Evolutionary conservation across 1,140 invertebrate species (phyloP).

Genomic region (Laupala kohalensis): DNA sequence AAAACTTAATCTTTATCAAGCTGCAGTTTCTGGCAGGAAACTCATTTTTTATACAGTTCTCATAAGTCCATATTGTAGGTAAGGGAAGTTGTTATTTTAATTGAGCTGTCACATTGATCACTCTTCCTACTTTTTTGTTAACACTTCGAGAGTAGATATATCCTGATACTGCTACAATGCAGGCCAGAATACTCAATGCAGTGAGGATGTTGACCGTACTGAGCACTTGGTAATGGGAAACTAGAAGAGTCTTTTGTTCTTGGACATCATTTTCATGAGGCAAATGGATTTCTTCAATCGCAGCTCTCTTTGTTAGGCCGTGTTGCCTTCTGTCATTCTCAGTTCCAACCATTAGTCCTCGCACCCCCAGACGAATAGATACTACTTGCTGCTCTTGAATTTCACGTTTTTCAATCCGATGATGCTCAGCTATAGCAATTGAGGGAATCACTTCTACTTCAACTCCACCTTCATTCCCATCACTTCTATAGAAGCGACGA

Average conservation of each 20-base stretch:
- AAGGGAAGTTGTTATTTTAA: background rate
- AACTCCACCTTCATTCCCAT: background rate
- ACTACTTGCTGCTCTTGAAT: constrained; percentile 6
- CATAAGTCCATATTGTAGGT: background rate
- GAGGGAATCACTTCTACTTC: background rate
- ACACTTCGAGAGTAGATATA: background rate
- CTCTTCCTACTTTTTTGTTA: background rate
- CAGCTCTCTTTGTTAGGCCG: constrained; percentile 3
- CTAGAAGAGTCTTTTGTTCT: background rate
- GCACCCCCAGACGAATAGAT: constrained; percentile 9
- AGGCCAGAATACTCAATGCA: background rate
- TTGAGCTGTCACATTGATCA: background rate
- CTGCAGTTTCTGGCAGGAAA: background rate
- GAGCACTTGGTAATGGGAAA: background rate
- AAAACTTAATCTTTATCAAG: background rate
- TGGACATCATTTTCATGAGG: too few relatives aligned
- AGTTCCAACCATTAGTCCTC: constrained; percentile 12
- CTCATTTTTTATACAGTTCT: background rate
- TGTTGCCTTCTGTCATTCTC: constrained; percentile 1
- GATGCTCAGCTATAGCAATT: background rate
- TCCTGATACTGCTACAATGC: background rate
- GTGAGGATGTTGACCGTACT: background rate
- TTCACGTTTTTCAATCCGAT: constrained; percentile 1
- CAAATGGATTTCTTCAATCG: background rate
- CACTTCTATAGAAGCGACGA: constrained; percentile 2